Evolutionary conservation across 2,888 invertebrate species (phyloP), one percentile per base, ranked within the genome.

Genomic region (Hyposoter didymator): DNA sequence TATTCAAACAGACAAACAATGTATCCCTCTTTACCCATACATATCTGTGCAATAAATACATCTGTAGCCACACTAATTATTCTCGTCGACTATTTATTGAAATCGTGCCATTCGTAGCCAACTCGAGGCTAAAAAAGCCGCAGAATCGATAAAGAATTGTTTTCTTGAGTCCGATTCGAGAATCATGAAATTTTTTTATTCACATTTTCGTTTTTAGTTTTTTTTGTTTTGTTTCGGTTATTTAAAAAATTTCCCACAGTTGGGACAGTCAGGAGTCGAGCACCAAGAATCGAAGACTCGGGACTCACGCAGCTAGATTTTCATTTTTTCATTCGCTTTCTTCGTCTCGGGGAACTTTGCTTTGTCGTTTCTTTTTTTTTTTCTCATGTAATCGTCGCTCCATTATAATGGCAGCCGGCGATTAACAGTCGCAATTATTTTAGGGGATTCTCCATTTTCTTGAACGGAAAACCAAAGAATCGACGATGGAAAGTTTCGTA

Each of bases 21-120:
- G 88, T 88, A 86, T 80, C 80, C 80, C 74, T 86, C 79, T 88
- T 90, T 92, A 92, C 89, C 89, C 90, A 91, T 88, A 93, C 92
- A 92, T 92, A 93, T 92, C 91, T 92, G 91, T 92, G 92, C 90
- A 93, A 93, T 92, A 92, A 93, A 93, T 83, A 88, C 85, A 90
- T 87, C 85, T 86, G 84, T 87, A 88, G 81, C 74, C 83, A 85
- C 70, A 28, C 49, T 66, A 52, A 43, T 73, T 59, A 22, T 1
- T 49, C 19, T 67, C 8, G 43, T 49, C 19, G 12, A 43, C 45
- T 28, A 39, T 10, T 35, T 17, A 64, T 17, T 69, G 28, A 45
- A n/a, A 45, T 62, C 45, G 14, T 59, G 12, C 28, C 59, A 4
- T 14, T 59, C 14, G 2, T 52, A 10, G 52, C 59, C 28, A 6